Evolutionary conservation across 2,797 vertebrate species (phyloP).

Genomic region (Coregonus ussuriensis): DNA sequence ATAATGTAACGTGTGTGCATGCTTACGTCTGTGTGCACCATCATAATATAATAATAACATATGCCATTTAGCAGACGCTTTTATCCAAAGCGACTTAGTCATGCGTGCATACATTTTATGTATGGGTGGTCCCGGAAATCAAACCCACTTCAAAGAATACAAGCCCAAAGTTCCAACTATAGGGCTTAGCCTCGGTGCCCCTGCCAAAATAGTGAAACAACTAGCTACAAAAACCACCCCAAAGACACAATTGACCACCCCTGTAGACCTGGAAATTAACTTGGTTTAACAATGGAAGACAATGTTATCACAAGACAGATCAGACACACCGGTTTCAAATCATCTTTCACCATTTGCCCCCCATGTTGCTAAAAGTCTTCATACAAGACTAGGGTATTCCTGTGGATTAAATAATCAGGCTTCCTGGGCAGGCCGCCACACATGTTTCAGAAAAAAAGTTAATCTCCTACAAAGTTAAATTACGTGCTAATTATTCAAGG

Average conservation of each 20-base stretch:
- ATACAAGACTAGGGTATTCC: not conserved
- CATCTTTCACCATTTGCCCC: not conserved
- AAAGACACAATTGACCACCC: conserved; percentile 31
- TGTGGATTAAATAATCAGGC: not conserved
- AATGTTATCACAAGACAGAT: not conserved
- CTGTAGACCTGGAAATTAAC: conserved; percentile 29
- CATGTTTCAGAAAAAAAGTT: conserved; percentile 34
- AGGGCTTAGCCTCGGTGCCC: conserved; percentile 36
- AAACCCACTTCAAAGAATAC: not conserved
- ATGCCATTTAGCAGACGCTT: no score
- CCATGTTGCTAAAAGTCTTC: no score
- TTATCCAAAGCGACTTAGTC: no score
- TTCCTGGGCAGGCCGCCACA: conserved; percentile 17
- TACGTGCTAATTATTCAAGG: conserved; percentile 48
- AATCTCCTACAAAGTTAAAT: conserved; percentile 58
- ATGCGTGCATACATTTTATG: no score
- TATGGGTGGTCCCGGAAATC: no score
- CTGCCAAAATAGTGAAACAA: conserved; percentile 45
- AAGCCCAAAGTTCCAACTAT: conserved; percentile 35
- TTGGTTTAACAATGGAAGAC: conserved; percentile 25
- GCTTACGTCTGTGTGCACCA: no score
- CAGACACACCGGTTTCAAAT: not conserved
- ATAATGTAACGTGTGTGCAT: no score
- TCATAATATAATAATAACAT: no score
- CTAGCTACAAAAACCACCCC: conserved; percentile 45